A percentile compares a stretch with the other conserved stretches of the same genome.
phyloP scores from a whole-genome alignment of 2,113 vertebrate genomes.

The Mola mola region DNA sequence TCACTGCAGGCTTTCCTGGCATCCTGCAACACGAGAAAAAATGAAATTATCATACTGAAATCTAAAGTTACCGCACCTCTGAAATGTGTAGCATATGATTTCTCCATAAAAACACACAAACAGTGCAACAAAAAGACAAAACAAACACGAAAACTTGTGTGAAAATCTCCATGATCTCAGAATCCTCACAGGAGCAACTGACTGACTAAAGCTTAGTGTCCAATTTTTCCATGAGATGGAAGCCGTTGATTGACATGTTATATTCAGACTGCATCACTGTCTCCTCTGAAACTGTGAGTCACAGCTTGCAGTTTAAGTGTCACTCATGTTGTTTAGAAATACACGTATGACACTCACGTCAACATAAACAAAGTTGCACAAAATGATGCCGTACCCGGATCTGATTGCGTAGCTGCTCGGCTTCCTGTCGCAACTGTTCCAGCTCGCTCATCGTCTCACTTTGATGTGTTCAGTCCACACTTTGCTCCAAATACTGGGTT shows the following conservation, averaged over 20 bases:
- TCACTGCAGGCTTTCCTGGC: slow-evolving; percentile 97
- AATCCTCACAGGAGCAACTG: slow-evolving; percentile 6
- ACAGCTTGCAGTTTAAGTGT: slow-evolving; percentile 15
- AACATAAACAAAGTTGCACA: slow-evolving; percentile 31
- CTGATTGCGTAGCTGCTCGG: slow-evolving; percentile 94
- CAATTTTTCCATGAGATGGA: background rate
- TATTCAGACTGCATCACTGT: slow-evolving; percentile 12
- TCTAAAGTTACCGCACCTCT: no score
- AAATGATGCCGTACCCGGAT: slow-evolving; percentile 87
- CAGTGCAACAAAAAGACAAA: no score
- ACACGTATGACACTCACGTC: background rate
- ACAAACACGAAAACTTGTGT: no score
- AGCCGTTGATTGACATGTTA: slow-evolving; percentile 32
- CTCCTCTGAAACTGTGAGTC: slow-evolving; percentile 33
- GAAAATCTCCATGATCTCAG: background rate
- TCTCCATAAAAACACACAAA: background rate
- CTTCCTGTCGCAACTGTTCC: slow-evolving; percentile 97
- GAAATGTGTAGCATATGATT: no score
- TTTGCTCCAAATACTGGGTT: slow-evolving; percentile 53
- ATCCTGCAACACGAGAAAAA: slow-evolving; percentile 85
- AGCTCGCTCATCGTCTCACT: slow-evolving; percentile 92
- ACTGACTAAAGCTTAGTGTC: slow-evolving; percentile 21
- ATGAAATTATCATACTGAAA: background rate
- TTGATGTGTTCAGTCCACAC: slow-evolving; percentile 66
- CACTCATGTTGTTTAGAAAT: slow-evolving; percentile 11